A percentile compares a stretch with the other conserved stretches of the same genome.
phyloP scores from a whole-genome alignment of 2,888 invertebrate species.

The Drosophila cognata region DNA sequence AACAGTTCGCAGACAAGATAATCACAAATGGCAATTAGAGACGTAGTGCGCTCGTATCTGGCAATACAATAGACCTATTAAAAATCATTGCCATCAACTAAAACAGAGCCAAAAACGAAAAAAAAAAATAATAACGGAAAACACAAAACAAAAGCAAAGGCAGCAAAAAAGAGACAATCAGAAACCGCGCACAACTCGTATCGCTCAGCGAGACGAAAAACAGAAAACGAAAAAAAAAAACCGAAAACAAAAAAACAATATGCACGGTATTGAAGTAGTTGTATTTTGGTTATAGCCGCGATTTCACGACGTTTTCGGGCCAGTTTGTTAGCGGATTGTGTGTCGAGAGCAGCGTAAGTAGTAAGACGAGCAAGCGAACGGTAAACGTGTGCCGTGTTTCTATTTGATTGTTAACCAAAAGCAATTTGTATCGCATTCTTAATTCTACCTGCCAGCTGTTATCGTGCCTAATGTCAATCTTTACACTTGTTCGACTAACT shows the following conservation, averaged over 20 bases:
- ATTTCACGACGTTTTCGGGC: constrained; percentile 49
- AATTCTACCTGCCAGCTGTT: constrained; percentile 15
- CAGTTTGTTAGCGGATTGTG: constrained; percentile 71
- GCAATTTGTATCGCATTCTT: constrained; percentile 7
- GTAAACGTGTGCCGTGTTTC: not conserved
- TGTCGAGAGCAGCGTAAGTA: constrained; percentile 66
- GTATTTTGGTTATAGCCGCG: constrained; percentile 65
- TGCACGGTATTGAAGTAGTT: constrained; percentile 25
- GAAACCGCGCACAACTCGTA: constrained; percentile 33
- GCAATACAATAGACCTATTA: constrained; percentile 51
- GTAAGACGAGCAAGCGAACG: constrained; percentile 36
- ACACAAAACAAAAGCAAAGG: constrained; percentile 1
- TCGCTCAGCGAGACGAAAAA: constrained; percentile 38
- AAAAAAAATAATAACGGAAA: not conserved
- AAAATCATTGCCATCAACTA: constrained; percentile 38
- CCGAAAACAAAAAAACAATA: not conserved
- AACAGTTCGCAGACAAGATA: constrained; percentile 29
- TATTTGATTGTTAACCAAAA: not conserved
- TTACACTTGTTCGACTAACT: not conserved
- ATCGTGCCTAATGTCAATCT: constrained; percentile 27
- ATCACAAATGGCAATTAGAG: constrained; percentile 46
- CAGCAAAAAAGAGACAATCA: constrained; percentile 17
- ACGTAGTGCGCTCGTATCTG: constrained; percentile 31
- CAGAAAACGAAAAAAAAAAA: not conserved
- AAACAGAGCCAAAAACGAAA: constrained; percentile 23